phyloP scores from a whole-genome alignment of 2,113 vertebrate genomes.

The Leptobrachium leishanense region DNA sequence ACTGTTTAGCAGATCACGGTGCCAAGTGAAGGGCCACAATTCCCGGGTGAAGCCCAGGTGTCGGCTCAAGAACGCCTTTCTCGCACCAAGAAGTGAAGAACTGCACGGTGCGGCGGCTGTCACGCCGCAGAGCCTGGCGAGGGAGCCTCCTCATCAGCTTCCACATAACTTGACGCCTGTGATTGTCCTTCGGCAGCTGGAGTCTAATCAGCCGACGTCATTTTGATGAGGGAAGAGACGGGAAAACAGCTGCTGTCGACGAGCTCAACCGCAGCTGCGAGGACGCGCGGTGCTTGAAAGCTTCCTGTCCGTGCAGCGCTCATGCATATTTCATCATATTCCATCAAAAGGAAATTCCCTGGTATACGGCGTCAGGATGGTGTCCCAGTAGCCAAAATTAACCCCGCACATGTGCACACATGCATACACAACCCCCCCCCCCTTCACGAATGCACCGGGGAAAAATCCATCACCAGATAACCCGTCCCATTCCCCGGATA shows the following conservation, averaged over 20 bases:
- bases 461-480: no score
- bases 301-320: neutral
- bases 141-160: neutral
- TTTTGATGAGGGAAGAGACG: neutral
- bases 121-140: neutral
- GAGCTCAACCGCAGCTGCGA: neutral
- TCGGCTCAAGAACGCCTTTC: neutral
- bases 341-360: neutral
- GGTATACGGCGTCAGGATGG: neutral
- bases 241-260: neutral
- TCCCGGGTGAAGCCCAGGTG: conserved; percentile 11
- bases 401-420: neutral
- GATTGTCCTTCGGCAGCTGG: neutral
- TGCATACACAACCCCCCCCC: neutral
- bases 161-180: conserved; percentile 2
- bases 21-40: neutral
- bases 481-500: no score
- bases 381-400: neutral
- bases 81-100: neutral
- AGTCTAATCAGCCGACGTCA: conserved; percentile 12
- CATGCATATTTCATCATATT: neutral
- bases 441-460: no score
- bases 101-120: neutral
- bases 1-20: conserved; percentile 6
- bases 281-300: neutral